Evolutionary conservation across 1,140 invertebrate species (phyloP).

Genomic region (Meloidogyne hapla): DNA sequence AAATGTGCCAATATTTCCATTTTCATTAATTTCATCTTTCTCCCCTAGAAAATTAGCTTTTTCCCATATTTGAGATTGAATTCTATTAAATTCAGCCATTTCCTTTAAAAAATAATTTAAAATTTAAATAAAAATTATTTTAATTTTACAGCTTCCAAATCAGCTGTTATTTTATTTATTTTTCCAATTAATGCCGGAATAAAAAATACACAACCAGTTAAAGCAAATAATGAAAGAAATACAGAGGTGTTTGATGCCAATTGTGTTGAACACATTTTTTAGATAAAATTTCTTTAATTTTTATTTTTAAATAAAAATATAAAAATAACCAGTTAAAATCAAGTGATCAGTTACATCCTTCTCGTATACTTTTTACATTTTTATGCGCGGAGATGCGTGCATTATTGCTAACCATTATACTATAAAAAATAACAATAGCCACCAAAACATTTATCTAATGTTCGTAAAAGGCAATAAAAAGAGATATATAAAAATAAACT

Average conservation of each 20-base stretch:
- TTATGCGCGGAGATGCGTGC: no score
- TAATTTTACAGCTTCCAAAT: slow-evolving; percentile 23
- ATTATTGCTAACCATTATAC: no score
- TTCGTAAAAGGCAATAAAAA: no score
- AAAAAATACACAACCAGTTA: slow-evolving; percentile 25
- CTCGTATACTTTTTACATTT: no score
- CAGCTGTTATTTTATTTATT: slow-evolving; percentile 28
- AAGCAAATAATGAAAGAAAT: slow-evolving; percentile 10
- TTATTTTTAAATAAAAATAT: no score
- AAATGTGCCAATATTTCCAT: slow-evolving; percentile 16
- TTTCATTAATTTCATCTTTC: not conserved
- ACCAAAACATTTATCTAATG: no score
- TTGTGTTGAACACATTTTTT: slow-evolving; percentile 22
- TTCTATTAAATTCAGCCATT: slow-evolving; percentile 26
- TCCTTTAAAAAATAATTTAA: slow-evolving; percentile 4
- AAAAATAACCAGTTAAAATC: no score
- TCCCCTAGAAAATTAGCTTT: not conserved
- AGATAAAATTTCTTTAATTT: no score
- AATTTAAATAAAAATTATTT: not conserved
- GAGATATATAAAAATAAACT: no score
- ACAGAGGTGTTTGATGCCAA: slow-evolving; percentile 24
- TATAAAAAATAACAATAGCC: no score
- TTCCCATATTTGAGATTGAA: slow-evolving; percentile 27
- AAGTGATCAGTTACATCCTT: no score
- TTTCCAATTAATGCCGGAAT: slow-evolving; percentile 27